Conservation (phyloP, 2,888 invertebrate genomes). For the Drosophila koepferae region DNA sequence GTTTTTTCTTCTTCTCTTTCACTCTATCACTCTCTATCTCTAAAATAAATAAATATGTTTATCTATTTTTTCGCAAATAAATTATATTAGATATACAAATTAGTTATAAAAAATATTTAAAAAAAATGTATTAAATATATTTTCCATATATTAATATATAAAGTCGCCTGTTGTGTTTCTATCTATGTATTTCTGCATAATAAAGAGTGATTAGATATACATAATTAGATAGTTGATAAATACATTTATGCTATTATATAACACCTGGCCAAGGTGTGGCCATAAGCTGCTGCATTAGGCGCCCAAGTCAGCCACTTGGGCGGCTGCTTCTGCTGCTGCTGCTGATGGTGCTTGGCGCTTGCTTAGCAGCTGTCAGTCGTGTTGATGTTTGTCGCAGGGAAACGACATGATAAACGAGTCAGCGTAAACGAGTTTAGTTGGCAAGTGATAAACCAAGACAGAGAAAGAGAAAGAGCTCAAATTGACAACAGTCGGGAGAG, state of each 20-base stretch:
- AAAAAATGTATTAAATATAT: too few relatives aligned
- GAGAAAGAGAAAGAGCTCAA: conserved; percentile 39
- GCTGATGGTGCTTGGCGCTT: conserved; percentile 2
- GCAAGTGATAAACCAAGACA: conserved; percentile 65
- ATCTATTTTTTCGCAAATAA: too few relatives aligned
- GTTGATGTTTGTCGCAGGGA: conserved; percentile 54
- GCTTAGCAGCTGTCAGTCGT: conserved; percentile 51
- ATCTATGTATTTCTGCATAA: too few relatives aligned
- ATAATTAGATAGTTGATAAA: background rate
- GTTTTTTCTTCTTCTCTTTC: too few relatives aligned
- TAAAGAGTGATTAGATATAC: too few relatives aligned
- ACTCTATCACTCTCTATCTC: too few relatives aligned
- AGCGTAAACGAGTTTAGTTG: conserved; percentile 73
- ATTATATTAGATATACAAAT: too few relatives aligned
- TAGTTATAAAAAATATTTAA: too few relatives aligned
- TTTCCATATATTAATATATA: too few relatives aligned
- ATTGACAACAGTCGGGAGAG: conserved; percentile 54
- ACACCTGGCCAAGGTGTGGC: conserved; percentile 7
- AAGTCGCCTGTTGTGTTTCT: too few relatives aligned
- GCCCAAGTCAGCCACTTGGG: conserved; percentile 52
- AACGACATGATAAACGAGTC: conserved; percentile 72
- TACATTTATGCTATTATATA: background rate
- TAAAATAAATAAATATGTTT: too few relatives aligned
- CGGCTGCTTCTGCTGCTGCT: conserved; percentile 1
- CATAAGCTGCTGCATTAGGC: conserved; percentile 54